phyloP scores from a whole-genome alignment of 1,140 invertebrate species.

The Lordiphosa clarofinis region DNA sequence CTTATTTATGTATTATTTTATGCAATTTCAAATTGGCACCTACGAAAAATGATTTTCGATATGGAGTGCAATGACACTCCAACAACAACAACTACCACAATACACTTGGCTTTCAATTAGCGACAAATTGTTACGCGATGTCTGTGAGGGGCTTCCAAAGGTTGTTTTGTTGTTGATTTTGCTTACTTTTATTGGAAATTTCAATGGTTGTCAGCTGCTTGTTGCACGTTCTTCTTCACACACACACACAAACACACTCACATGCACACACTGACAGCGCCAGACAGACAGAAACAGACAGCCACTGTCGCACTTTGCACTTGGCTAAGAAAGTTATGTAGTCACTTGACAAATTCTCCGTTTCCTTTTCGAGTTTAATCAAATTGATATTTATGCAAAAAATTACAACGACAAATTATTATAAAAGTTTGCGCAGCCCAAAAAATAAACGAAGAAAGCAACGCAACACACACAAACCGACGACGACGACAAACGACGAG shows the following conservation, averaged over 20 bases:
- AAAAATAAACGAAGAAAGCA: slow-evolving; percentile 45
- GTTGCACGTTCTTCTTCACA: slow-evolving; percentile 48
- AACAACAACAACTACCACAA: slow-evolving; percentile 38
- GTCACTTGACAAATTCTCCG: slow-evolving; percentile 8
- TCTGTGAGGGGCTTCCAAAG: slow-evolving; percentile 36
- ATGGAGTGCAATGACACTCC: slow-evolving; percentile 58
- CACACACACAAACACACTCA: slow-evolving; percentile 12
- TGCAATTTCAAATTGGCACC: slow-evolving; percentile 39
- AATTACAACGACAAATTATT: slow-evolving; percentile 57
- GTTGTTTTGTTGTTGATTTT: slow-evolving; percentile 32
- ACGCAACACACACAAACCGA: slow-evolving; percentile 46
- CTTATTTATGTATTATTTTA: slow-evolving; percentile 53
- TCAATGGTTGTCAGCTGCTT: slow-evolving; percentile 19
- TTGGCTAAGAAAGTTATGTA: slow-evolving; percentile 25
- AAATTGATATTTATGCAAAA: slow-evolving; percentile 63
- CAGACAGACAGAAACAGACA: slow-evolving; percentile 5
- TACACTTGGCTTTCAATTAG: slow-evolving; percentile 56
- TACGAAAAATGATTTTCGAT: slow-evolving; percentile 22
- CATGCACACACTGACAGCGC: neutral
- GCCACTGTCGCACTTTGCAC: slow-evolving; percentile 32
- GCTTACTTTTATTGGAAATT: slow-evolving; percentile 17
- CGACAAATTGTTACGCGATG: slow-evolving; percentile 32
- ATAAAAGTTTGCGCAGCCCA: slow-evolving; percentile 43
- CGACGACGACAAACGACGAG: slow-evolving; percentile 45
- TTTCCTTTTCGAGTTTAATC: slow-evolving; percentile 20